Evolutionary conservation across 1,140 invertebrate genomes (phyloP).

Genomic region (Agrilus planipennis): DNA sequence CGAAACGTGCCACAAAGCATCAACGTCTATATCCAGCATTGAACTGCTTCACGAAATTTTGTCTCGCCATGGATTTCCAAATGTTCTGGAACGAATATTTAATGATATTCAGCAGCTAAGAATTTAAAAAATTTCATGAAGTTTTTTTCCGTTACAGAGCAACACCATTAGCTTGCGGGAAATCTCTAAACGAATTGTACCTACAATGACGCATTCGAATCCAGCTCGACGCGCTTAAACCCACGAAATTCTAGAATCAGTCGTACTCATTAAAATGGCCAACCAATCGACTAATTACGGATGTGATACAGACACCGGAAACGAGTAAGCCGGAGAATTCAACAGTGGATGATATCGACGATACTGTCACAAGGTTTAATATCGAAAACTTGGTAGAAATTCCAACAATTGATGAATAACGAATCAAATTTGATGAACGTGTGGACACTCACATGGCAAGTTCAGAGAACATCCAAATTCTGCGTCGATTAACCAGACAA

Average conservation of each 20-base stretch:
- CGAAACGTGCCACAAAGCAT: conserved; percentile 7
- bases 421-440: too few relatives aligned
- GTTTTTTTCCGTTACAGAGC: conserved; percentile 1
- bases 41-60: conserved; percentile 19
- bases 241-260: not conserved
- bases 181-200: not conserved
- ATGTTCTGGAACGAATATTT: conserved; percentile 23
- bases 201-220: not conserved
- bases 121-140: conserved; percentile 10
- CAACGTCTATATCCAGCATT: conserved; percentile 12
- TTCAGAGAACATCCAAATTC: too few relatives aligned
- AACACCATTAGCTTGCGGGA: not conserved
- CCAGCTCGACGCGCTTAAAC: not conserved
- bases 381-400: too few relatives aligned
- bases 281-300: not conserved
- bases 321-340: too few relatives aligned
- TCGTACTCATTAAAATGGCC: not conserved
- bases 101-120: conserved; percentile 19
- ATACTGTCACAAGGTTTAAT: too few relatives aligned
- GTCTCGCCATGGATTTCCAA: conserved; percentile 25
- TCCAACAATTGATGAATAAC: too few relatives aligned
- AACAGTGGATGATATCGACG: too few relatives aligned
- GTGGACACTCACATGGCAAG: too few relatives aligned
- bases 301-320: too few relatives aligned
- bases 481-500: too few relatives aligned